phyloP scores from a whole-genome alignment of 2,113 vertebrate species.

The Sylvilagus bachmani region DNA sequence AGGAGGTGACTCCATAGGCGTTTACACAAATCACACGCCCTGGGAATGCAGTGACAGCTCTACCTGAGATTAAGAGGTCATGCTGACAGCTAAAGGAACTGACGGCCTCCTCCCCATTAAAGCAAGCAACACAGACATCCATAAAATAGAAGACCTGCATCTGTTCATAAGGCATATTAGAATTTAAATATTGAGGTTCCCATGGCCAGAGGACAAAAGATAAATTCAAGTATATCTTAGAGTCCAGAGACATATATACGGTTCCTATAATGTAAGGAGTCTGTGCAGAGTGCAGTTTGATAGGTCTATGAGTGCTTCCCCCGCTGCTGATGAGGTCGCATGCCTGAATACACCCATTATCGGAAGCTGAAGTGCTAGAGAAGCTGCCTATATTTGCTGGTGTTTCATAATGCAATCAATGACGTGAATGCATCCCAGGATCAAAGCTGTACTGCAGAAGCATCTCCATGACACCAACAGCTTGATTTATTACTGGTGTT shows the following conservation, averaged over 20 bases:
- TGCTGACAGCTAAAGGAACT: background rate
- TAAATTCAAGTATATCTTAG: background rate
- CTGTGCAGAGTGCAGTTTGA: rapidly evolving
- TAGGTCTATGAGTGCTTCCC: background rate
- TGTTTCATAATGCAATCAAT: background rate
- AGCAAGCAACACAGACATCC: background rate
- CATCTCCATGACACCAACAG: background rate
- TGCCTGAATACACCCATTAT: background rate
- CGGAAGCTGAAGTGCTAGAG: background rate
- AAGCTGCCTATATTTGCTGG: background rate
- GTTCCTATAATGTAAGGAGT: no score
- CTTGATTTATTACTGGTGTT: rapidly evolving
- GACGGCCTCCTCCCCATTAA: background rate
- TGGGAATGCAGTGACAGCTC: background rate
- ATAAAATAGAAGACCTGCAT: background rate
- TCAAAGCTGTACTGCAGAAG: rapidly evolving
- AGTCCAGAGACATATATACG: background rate
- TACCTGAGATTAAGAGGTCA: background rate
- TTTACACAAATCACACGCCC: background rate
- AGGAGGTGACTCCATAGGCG: background rate
- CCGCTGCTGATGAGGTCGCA: background rate
- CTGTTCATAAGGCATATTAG: background rate
- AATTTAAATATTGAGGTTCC: background rate
- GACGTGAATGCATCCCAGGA: background rate
- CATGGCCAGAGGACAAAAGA: background rate